Percentiles rank a stretch among this genome's conserved stretches.
These are phyloP conservation scores for Montipora capricornis DNA, from an alignment of 64 coral and sea anemone genomes.

Conservation along the genomic window DNA sequence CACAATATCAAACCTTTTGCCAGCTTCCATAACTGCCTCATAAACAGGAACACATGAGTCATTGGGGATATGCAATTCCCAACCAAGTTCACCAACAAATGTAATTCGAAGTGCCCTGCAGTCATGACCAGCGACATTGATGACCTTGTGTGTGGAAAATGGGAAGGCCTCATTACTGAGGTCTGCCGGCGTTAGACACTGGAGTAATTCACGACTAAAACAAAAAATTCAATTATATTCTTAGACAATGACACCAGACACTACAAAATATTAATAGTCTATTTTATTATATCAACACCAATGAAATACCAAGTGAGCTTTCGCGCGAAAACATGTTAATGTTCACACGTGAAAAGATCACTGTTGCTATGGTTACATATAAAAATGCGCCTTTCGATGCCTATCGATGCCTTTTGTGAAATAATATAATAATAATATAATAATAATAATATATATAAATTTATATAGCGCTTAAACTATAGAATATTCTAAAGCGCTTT, in stretches of 20 bases:
- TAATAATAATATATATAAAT: no score
- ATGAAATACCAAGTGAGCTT: no score
- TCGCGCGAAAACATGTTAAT: no score
- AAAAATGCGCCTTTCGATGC: no score
- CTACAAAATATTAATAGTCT: no score
- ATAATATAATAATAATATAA: no score
- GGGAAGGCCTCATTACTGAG: conserved; percentile 83
- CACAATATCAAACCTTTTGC: conserved; percentile 63
- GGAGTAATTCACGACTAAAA: conserved; percentile 91
- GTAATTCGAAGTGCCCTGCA: conserved; percentile 83
- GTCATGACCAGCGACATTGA: conserved; percentile 84
- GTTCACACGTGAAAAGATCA: no score
- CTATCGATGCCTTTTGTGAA: no score
- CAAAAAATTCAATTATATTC: not conserved
- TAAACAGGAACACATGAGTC: conserved; percentile 96
- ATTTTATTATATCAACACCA: no score
- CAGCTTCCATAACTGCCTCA: conserved; percentile 84
- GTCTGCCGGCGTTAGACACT: conserved; percentile 68
- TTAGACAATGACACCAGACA: not conserved
- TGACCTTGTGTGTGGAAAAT: conserved; percentile 95
- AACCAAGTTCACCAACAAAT: conserved; percentile 97
- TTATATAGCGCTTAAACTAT: no score
- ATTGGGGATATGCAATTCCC: conserved; percentile 92
- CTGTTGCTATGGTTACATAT: no score
- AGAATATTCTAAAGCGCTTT: no score